phyloP scores from a whole-genome alignment of 1,140 invertebrate species.

The Drosophila busckii region DNA sequence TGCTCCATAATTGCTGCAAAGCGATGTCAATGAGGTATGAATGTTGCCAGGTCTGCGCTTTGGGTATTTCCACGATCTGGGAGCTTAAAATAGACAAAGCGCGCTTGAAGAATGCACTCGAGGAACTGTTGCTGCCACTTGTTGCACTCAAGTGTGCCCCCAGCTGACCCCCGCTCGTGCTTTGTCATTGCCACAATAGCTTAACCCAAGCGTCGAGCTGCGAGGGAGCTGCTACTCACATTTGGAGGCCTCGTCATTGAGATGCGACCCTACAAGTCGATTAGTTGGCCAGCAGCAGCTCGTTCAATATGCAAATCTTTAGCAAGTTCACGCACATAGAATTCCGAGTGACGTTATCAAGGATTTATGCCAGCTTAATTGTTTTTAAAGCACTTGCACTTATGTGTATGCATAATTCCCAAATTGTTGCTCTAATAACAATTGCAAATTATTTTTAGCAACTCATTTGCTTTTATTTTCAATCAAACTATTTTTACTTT shows the following conservation, averaged over 20 bases:
- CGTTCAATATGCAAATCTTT: conserved; percentile 32
- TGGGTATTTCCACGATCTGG: conserved; percentile 46
- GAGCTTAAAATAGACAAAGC: conserved; percentile 54
- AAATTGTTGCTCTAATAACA: no score
- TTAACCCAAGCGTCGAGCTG: conserved; percentile 23
- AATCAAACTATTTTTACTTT: conserved; percentile 46
- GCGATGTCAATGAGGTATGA: no score
- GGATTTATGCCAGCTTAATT: conserved; percentile 7
- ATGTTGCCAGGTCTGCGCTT: neutral
- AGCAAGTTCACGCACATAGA: conserved; percentile 13
- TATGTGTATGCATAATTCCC: conserved; percentile 3
- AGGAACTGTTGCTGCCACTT: conserved; percentile 61
- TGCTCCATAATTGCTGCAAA: no score
- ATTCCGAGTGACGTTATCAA: conserved; percentile 3
- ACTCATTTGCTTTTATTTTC: conserved; percentile 3
- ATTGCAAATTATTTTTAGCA: conserved; percentile 10
- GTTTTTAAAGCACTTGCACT: no score
- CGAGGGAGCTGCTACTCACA: conserved; percentile 19
- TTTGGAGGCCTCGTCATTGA: conserved; percentile 64
- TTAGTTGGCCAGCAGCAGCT: conserved; percentile 58
- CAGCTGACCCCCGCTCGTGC: conserved; percentile 30
- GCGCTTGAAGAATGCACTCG: conserved; percentile 48
- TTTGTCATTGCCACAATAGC: conserved; percentile 36
- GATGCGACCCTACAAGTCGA: conserved; percentile 55
- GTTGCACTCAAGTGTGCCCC: conserved; percentile 70